phyloP scores from a whole-genome alignment of 2,888 invertebrate genomes.

The Sepiola atlantica region DNA sequence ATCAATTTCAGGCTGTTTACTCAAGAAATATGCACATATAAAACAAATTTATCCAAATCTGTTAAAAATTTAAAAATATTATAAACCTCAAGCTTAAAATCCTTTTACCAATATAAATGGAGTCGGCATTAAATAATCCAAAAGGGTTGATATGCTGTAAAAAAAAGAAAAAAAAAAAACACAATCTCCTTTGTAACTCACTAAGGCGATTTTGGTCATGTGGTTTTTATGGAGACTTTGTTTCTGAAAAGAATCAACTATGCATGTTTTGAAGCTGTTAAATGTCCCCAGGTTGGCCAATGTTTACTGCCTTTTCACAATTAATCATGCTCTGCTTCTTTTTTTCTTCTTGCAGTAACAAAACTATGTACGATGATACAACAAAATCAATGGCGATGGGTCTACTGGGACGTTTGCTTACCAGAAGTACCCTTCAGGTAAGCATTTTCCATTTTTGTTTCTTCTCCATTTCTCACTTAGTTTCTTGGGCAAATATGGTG shows the following conservation, averaged over 20 bases:
- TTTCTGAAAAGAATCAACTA: neutral
- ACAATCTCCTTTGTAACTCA: no score
- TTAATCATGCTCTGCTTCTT: neutral
- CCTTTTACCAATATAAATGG: no score
- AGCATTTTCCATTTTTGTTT: neutral
- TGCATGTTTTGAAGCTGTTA: neutral
- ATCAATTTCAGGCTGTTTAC: no score
- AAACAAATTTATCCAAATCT: no score
- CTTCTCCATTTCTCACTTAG: neutral
- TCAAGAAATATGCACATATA: no score
- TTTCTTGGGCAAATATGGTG: neutral
- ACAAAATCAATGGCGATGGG: constrained; percentile 72
- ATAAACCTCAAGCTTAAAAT: no score
- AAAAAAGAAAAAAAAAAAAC: no score
- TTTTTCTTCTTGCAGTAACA: constrained; percentile 60
- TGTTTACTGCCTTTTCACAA: neutral
- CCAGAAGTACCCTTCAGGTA: constrained; percentile 66
- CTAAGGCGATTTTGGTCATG: no score
- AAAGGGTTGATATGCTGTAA: no score
- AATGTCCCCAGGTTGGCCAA: neutral
- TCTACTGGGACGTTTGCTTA: constrained; percentile 70
- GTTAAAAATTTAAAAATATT: no score
- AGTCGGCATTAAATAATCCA: no score
- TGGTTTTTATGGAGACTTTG: no score
- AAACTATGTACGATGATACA: constrained; percentile 70